These are phyloP conservation scores for Idaea straminata DNA, from an alignment of 2,888 invertebrate genomes.

Conservation along the genomic window DNA sequence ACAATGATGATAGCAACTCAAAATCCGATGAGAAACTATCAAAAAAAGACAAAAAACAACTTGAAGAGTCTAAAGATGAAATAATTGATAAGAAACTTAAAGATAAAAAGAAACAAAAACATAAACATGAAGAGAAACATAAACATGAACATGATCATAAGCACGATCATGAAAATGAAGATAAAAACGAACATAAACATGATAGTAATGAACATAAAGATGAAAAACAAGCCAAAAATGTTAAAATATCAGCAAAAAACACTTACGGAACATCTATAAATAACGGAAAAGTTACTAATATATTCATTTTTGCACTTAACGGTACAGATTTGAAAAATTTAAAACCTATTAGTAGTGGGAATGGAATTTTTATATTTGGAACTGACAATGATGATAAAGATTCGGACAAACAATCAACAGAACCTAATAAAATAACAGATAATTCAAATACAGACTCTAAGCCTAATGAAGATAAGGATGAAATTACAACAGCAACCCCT, in stretches of 20 bases:
- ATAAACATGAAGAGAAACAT: neutral
- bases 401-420: neutral
- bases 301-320: conserved; percentile 50
- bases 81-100: neutral
- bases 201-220: conserved; percentile 13
- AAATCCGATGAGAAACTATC: neutral
- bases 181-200: conserved; percentile 9
- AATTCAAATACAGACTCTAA: conserved; percentile 5
- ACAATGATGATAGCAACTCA: neutral
- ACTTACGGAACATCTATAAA: conserved; percentile 48
- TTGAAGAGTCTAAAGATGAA: neutral
- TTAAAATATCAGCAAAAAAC: conserved; percentile 35
- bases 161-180: conserved; percentile 11
- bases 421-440: conserved; percentile 7
- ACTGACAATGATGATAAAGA: conserved; percentile 9
- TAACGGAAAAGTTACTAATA: conserved; percentile 53
- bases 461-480: conserved; percentile 3
- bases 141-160: conserved; percentile 5
- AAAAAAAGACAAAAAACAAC: neutral
- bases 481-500: neutral
- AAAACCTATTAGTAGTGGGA: conserved; percentile 24
- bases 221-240: conserved; percentile 15
- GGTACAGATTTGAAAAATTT: conserved; percentile 31
- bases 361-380: conserved; percentile 26
- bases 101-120: neutral